A percentile compares a stretch with the other conserved stretches of the same genome.
phyloP scores from a whole-genome alignment of 1,140 invertebrate species.

The Araneus ventricosus region DNA sequence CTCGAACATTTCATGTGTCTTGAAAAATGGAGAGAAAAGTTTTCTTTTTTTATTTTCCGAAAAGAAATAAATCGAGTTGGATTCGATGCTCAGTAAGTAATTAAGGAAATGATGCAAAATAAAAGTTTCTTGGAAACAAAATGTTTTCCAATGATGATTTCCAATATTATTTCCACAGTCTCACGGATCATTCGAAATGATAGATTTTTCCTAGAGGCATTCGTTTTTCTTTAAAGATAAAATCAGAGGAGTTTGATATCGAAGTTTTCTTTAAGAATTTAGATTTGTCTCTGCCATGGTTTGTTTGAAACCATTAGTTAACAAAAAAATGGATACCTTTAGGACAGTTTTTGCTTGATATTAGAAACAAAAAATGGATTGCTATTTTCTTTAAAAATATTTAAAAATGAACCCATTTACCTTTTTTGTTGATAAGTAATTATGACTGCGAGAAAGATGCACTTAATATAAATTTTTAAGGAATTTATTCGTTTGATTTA shows the following conservation, averaged over 20 bases:
- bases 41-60: background rate
- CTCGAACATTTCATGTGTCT: background rate
- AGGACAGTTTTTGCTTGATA: no score
- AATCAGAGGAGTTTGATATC: background rate
- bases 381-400: no score
- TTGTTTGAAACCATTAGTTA: no score
- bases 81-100: background rate
- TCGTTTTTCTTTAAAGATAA: background rate
- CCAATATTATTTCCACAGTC: background rate
- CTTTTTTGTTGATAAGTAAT: no score
- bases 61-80: background rate
- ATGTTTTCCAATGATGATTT: conserved; percentile 17
- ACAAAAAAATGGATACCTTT: no score
- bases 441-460: no score
- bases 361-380: no score
- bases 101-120: conserved; percentile 13
- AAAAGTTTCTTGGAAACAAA: background rate
- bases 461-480: no score
- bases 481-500: no score
- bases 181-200: background rate
- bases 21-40: background rate
- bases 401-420: no score
- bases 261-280: no score
- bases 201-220: background rate
- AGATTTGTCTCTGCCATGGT: no score